Evolutionary conservation across 1,140 invertebrate species (phyloP), one percentile per base, ranked within the genome.

Genomic region (Stratiolaelaps scimitus): DNA sequence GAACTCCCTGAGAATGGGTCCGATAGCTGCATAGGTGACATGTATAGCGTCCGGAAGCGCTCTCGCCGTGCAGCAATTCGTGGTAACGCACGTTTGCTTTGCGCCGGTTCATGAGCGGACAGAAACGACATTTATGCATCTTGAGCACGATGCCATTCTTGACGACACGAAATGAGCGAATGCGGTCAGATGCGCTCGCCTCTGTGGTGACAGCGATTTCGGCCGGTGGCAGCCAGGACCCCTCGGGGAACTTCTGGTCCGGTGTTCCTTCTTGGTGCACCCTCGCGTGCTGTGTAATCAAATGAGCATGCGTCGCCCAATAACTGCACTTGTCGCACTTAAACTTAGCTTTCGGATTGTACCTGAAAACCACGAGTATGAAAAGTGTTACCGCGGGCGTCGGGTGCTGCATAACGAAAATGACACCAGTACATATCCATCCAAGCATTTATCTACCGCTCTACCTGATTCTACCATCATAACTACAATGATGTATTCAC

Each of bases 71-170:
- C 82, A 90, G 87, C 73, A 84, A 83, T 74, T 91, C 87, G 75
- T 92, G 88, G 68, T 88, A 85, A n/a, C 82, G 81, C 34, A 91
- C 85, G 73, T 88, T 88, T 40, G 83, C 83, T 6, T 71, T 67
- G 23, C 74, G 69, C 26, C 76, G 85, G 72, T 88, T 88, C 1
- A 88, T 84, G 73, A 88, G 87, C 0, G 89, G 88, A 74, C 89
- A 91, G 72, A 82, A 85, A 34, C 85, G 79, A 72, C 88, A 92
- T 72, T 88, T 88, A 70, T 86, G 85, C 82, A 92, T 87, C 75
- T 89, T 89, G 10, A 82, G 81, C 67, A 88, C 83, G 13, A 83
- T 81, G 20, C 84, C 84, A 6, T 80, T 80, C 17, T 75, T 80
- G 0, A 83, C 83, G 0, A 86, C 84, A 83, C 85, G 87, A 1